Evolutionary conservation across 2,113 vertebrate species (phyloP), one percentile per base, ranked within the genome.

Genomic region (Daphoenositta chrysoptera): DNA sequence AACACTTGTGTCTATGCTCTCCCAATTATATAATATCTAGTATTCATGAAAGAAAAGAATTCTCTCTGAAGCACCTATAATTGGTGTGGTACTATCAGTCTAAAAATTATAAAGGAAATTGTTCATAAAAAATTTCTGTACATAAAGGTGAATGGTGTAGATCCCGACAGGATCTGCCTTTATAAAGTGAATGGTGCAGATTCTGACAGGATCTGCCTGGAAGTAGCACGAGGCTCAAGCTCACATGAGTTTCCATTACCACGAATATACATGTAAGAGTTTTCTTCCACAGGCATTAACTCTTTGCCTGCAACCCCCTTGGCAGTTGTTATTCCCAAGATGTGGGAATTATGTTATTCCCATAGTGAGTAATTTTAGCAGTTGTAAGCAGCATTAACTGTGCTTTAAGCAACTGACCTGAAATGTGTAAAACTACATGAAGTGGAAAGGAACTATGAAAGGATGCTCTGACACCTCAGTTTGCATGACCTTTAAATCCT

Each of bases 371-470:
- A 87, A 56, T 84, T 93, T 90, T 66, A 83, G 68, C 33, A 8
- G 3, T 7, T 71, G 30, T n/a, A 75, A 92, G 60, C 31, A 87
- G 40, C 56, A 60, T 71, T 94, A 91, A 56, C 51, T 75, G 31
- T 48, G 33, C 24, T 81, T 89, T 90, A 89, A 95, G 58, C 75
- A 88, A 70, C 33, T 94, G 87, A 95, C 47, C 81, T 75, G 80
- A 91, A 89, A 84, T 45, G 69, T 84, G 66, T 63, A 95, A 89
- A 91, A 93, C 35, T 54, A 80, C 45, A 56, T 0, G 1, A 58
- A 73, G 47, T 73, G 71, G 66, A 93, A 91, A 79, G 57, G 71
- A 89, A 60, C 50, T 54, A 20, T 35, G 63, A 77, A 35, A 10
- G 47, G 61, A 72, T 63, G 63, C 50, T 80, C 73, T 80, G 42